These are phyloP conservation scores for Pseudochirops cupreus DNA, from an alignment of 2,797 vertebrate species.

Conservation along the genomic window DNA sequence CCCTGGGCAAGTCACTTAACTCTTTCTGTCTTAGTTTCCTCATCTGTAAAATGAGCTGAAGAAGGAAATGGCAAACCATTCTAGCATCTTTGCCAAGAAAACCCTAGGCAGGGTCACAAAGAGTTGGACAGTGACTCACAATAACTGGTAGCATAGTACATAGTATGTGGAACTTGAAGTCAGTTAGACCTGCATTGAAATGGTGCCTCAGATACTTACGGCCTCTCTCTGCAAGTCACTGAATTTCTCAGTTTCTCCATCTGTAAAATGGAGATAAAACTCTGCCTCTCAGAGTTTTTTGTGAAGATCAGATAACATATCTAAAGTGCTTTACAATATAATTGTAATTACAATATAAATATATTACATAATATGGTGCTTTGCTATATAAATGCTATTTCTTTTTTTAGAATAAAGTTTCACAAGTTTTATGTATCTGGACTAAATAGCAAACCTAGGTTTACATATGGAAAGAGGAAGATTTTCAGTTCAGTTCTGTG, in stretches of 20 bases:
- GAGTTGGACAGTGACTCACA: neutral
- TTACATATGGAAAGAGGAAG: slow-evolving; percentile 22
- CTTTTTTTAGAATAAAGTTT: slow-evolving; percentile 52
- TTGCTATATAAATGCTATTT: neutral
- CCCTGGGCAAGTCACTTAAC: neutral
- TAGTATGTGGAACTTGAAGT: neutral
- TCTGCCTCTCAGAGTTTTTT: neutral
- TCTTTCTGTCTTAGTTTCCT: neutral
- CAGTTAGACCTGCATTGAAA: neutral
- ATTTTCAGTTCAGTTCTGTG: neutral
- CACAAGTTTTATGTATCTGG: slow-evolving; percentile 53
- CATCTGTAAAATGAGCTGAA: neutral
- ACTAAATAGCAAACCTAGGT: slow-evolving; percentile 63
- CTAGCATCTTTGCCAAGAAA: neutral
- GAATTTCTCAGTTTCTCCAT: neutral
- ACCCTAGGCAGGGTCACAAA: neutral
- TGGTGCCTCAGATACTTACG: neutral
- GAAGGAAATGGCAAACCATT: neutral
- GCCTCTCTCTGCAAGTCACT: neutral
- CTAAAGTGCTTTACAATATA: neutral
- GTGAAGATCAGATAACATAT: neutral
- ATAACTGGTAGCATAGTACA: neutral
- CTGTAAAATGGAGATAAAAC: neutral
- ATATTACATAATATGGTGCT: neutral
- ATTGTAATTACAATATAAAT: neutral